Evolutionary conservation across 2,797 vertebrate species (phyloP).

Genomic region (Caiman crocodilus): DNA sequence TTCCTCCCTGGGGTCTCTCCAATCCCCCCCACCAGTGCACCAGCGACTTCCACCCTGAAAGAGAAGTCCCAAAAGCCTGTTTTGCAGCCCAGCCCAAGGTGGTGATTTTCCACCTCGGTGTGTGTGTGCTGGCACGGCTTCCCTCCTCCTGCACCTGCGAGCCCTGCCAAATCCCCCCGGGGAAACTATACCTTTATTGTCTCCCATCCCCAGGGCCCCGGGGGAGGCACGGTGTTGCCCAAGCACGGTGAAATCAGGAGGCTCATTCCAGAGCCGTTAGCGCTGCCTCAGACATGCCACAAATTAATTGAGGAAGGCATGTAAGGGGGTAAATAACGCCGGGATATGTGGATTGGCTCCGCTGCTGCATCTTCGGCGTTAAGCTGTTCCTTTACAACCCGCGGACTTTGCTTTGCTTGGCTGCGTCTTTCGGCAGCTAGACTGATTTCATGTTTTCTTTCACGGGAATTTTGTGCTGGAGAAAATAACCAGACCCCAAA

Average conservation of each 20-base stretch:
- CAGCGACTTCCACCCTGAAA: not conserved
- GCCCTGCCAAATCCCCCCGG: constrained; percentile 63
- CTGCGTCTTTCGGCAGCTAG: not conserved
- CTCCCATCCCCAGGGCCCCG: not conserved
- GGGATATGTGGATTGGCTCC: constrained; percentile 2
- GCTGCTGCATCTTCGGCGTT: not conserved
- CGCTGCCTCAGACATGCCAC: constrained; percentile 44
- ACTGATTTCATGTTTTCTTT: constrained; percentile 16
- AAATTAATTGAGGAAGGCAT: constrained; percentile 37
- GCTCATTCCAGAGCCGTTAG: constrained; percentile 15
- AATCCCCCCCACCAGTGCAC: too few relatives aligned
- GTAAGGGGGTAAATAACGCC: not conserved
- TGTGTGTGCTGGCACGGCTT: not conserved
- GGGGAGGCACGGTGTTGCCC: not conserved
- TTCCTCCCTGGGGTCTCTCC: too few relatives aligned
- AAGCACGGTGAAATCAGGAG: not conserved
- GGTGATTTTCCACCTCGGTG: constrained; percentile 68
- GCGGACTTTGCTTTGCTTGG: not conserved
- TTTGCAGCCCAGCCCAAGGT: not conserved
- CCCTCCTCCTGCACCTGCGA: not conserved
- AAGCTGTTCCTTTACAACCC: not conserved
- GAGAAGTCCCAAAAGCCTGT: not conserved
- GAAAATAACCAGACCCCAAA: not conserved
- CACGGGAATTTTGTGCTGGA: not conserved
- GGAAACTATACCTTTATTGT: constrained; percentile 25